Evolutionary conservation across 2,797 vertebrate genomes (phyloP).

Genomic region (Capromys pilorides): DNA sequence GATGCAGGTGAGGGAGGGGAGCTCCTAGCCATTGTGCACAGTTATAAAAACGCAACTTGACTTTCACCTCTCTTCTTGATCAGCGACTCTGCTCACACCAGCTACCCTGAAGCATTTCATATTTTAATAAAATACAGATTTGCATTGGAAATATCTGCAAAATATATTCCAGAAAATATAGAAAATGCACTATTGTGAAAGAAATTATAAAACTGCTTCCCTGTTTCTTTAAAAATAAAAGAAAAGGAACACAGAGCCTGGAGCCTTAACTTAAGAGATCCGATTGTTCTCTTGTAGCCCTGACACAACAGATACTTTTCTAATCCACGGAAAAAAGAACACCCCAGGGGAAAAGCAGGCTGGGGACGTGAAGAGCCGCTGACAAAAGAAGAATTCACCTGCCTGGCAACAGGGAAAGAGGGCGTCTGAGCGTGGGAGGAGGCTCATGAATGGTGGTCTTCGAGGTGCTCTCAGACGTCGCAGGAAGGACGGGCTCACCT

Average conservation of each 20-base stretch:
- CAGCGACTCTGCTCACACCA: not conserved
- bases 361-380: not conserved
- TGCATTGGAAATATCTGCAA: not conserved
- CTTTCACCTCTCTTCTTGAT: not conserved
- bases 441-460: not conserved
- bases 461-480: rapidly evolving
- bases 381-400: constrained; percentile 54
- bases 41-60: not conserved
- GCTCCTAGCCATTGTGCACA: not conserved
- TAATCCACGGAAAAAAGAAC: constrained; percentile 33
- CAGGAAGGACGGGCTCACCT: not conserved
- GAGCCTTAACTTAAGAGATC: constrained; percentile 1
- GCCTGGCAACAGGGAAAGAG: not conserved
- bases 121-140: not conserved
- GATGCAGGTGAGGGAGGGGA: not conserved
- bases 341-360: constrained; percentile 7
- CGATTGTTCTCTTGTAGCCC: not conserved
- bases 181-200: not conserved
- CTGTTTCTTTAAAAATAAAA: not conserved
- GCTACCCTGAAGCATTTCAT: not conserved
- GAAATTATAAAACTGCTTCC: not conserved
- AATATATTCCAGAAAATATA: not conserved
- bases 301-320: not conserved
- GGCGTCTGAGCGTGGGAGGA: not conserved
- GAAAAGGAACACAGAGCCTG: no score